A percentile compares a stretch with the other conserved stretches of the same genome.
phyloP scores from a whole-genome alignment of 2,888 invertebrate genomes.

The Gymnosoma rotundatum region DNA sequence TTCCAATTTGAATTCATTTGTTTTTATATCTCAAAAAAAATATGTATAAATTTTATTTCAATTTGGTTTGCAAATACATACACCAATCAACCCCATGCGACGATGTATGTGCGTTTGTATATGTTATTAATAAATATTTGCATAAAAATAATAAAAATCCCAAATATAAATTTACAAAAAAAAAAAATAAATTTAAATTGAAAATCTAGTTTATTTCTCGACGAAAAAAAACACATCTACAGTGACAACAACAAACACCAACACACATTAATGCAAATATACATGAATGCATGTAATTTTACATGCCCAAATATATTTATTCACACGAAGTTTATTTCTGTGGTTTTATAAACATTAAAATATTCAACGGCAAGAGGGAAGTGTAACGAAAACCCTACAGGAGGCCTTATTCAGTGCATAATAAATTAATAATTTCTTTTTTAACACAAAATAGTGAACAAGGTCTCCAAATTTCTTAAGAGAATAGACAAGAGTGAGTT shows the following conservation, averaged over 20 bases:
- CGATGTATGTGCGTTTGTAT: not conserved
- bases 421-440: too few species aligned
- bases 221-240: conserved; percentile 12
- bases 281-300: conserved; percentile 2
- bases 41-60: not conserved
- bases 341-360: conserved; percentile 34
- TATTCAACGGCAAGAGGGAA: too few species aligned
- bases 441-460: too few species aligned
- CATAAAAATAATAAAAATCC: conserved; percentile 25
- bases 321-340: conserved; percentile 49
- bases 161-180: conserved; percentile 1
- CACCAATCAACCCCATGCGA: not conserved
- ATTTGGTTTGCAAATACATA: not conserved
- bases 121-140: conserved; percentile 48
- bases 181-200: conserved; percentile 46
- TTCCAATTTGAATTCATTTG: not conserved
- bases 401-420: not conserved
- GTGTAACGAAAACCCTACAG: not conserved
- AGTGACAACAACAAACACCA: not conserved
- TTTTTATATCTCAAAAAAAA: not conserved
- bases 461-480: too few species aligned
- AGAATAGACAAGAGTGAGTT: too few species aligned
- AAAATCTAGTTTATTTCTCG: conserved; percentile 49
- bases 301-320: conserved; percentile 28
- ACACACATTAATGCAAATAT: not conserved